A percentile compares a stretch with the other conserved stretches of the same genome.
phyloP scores from a whole-genome alignment of 2,888 invertebrate genomes.

The Troides oblongomaculatus region DNA sequence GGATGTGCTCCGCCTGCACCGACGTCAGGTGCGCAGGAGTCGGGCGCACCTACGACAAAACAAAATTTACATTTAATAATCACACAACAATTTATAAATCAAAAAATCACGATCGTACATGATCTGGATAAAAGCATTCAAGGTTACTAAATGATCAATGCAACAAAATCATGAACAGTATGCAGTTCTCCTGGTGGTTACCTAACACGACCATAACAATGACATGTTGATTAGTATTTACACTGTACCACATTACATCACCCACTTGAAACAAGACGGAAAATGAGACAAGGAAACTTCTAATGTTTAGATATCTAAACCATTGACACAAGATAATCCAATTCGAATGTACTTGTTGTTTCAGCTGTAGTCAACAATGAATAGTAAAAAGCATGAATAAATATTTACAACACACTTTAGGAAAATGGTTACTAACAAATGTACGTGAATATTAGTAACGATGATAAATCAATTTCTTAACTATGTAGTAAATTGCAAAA shows the following conservation, averaged over 20 bases:
- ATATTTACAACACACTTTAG: conserved; percentile 29
- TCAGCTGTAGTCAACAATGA: neutral
- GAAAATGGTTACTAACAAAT: neutral
- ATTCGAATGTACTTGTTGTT: neutral
- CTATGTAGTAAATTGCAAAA: conserved; percentile 4
- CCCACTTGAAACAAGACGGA: too few species aligned
- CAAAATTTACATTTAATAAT: conserved; percentile 6
- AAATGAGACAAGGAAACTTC: too few species aligned
- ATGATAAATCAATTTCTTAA: neutral
- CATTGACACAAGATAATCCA: too few species aligned
- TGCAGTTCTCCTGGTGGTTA: too few species aligned
- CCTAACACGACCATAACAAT: too few species aligned
- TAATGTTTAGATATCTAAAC: too few species aligned
- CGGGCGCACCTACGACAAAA: conserved; percentile 86
- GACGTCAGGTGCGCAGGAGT: conserved; percentile 98
- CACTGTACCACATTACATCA: too few species aligned
- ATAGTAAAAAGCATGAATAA: conserved; percentile 1
- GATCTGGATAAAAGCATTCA: too few species aligned
- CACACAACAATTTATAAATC: neutral
- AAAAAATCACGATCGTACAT: too few species aligned
- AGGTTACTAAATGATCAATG: too few species aligned
- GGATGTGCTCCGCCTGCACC: conserved; percentile 96
- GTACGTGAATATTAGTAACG: conserved; percentile 6
- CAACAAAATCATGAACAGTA: too few species aligned
- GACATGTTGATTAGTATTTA: too few species aligned